Evolutionary conservation across 2,113 vertebrate species (phyloP).

Genomic region (Prietella phreatophila): DNA sequence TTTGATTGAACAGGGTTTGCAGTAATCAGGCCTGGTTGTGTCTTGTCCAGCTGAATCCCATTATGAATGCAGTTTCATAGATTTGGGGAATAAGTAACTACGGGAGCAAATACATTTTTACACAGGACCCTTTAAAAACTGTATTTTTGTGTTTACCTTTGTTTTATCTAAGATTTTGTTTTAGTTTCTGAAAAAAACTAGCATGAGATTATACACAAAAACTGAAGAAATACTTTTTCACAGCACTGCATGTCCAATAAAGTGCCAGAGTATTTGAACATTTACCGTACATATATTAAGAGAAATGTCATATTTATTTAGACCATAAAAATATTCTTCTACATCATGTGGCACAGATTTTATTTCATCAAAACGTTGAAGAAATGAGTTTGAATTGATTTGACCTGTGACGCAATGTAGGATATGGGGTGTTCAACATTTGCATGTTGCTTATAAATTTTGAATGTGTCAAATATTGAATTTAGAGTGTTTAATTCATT

Average conservation of each 20-base stretch:
- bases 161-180: too few species aligned
- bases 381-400: background rate
- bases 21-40: too few species aligned
- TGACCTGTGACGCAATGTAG: background rate
- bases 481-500: background rate
- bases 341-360: background rate
- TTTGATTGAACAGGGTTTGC: too few species aligned
- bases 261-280: background rate
- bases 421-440: background rate
- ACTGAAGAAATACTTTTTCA: too few species aligned
- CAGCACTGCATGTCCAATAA: background rate
- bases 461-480: background rate
- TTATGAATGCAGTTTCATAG: too few species aligned
- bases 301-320: background rate
- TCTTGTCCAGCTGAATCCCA: too few species aligned
- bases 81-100: too few species aligned
- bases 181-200: too few species aligned
- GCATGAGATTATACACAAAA: background rate
- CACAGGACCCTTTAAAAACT: too few species aligned
- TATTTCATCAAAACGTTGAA: background rate
- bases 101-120: too few species aligned
- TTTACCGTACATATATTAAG: background rate
- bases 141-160: too few species aligned
- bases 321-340: background rate
- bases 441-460: background rate